Conservation (phyloP, 2,888 invertebrate genomes). For the Deilephila porcellus region DNA sequence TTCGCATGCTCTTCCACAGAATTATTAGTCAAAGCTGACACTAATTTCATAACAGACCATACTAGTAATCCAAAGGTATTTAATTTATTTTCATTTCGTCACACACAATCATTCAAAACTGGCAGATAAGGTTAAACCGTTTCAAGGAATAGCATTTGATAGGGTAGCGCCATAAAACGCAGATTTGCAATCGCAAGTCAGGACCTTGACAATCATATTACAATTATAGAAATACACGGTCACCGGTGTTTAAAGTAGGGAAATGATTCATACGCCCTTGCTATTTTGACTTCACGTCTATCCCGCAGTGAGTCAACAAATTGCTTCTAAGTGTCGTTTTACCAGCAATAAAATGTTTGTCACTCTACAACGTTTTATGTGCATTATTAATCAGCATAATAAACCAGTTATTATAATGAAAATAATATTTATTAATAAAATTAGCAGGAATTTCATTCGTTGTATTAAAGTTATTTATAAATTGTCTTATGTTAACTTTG, state of each 20-base stretch:
- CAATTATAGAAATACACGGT: constrained; percentile 19
- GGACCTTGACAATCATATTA: constrained; percentile 12
- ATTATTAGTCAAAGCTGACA: too few relatives aligned
- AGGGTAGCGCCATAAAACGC: background rate
- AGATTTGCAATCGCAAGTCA: background rate
- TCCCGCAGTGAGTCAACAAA: constrained; percentile 1
- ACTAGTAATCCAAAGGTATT: too few relatives aligned
- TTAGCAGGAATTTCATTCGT: background rate
- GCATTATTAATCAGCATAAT: background rate
- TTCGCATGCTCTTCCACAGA: too few relatives aligned
- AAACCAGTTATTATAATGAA: background rate
- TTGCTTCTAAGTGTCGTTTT: constrained; percentile 11
- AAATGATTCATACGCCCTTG: constrained; percentile 24
- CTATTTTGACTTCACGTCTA: constrained; percentile 3
- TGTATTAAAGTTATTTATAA: too few relatives aligned
- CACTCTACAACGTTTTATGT: background rate
- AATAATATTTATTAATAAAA: background rate
- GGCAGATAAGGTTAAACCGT: too few relatives aligned
- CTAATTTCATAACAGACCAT: too few relatives aligned
- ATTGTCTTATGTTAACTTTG: too few relatives aligned
- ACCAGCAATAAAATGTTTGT: constrained; percentile 1
- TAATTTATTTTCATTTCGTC: too few relatives aligned
- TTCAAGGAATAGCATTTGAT: background rate
- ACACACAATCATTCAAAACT: too few relatives aligned
- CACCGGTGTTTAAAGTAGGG: constrained; percentile 2